Evolutionary conservation across 2,797 vertebrate species (phyloP), one percentile per base, ranked within the genome.

Genomic region (Arctocebus calabarensis): DNA sequence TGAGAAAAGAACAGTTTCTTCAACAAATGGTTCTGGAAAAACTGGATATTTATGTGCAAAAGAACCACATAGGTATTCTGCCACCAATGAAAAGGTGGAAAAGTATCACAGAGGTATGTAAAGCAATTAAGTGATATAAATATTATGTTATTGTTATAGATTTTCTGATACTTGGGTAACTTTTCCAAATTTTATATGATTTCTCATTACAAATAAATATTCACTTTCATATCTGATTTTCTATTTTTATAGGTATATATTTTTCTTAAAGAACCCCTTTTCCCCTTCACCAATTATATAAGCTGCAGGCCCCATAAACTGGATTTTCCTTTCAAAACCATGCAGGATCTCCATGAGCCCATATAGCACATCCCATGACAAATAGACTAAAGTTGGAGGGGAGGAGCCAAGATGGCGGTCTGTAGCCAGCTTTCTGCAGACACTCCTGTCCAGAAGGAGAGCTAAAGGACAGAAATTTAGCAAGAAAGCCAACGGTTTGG

Each of bases 111-210:
- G 40, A 85, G 27, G 4, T 71, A 40, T 70, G 8, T 83, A 45
- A 91, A 78, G 4, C 10, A 74, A 27, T 78, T 82, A 77, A 79
- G 1, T 89, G 88, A 87, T 71, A 75, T 17, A 66, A 77, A 52
- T 84, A 48, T 84, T 88, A 88, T 57, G 34, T 48, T 81, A 23
- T 90, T 90, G 13, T 88, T 71, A 70, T 57, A 23, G 34, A 94
- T 90, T 91, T 84, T 77, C 43, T 94, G 29, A 61, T 81, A 34
- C 9, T 70, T 91, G 66, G 19, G 1, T 92, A 52, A 86, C 22
- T 66, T 95, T 68, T 88, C 8, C 77, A 90, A 94, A 92, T 91
- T 88, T 84, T 20, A 43, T 84, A 48, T 68, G 13, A 92, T 86
- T 57, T 86, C 27, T 81, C 88, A 68, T 84, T 89, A 19, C 87